These are phyloP conservation scores for Crocidura indochinensis DNA, from an alignment of 2,797 vertebrate genomes.

Conservation along the genomic window DNA sequence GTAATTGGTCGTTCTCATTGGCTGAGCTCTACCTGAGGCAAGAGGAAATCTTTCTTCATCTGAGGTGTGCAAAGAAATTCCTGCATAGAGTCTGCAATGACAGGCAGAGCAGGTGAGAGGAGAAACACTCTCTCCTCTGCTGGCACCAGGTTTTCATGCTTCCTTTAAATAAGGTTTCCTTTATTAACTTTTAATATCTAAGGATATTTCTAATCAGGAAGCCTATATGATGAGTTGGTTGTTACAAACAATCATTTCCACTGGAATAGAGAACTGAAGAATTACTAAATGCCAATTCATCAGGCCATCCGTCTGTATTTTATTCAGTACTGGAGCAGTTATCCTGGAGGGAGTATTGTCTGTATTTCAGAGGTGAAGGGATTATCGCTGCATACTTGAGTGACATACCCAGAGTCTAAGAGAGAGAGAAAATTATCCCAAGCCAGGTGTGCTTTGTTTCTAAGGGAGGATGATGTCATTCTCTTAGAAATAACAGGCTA, in stretches of 20 bases:
- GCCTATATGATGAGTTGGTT: not conserved
- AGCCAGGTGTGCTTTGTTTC: not conserved
- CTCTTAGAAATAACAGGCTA: conserved; percentile 12
- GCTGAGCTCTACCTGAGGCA: not conserved
- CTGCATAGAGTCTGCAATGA: not conserved
- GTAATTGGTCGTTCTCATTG: not conserved
- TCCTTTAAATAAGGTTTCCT: not conserved
- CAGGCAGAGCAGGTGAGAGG: not conserved
- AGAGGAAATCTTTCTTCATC: not conserved
- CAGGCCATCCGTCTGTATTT: not conserved
- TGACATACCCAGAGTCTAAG: not conserved
- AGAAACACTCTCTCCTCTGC: not conserved
- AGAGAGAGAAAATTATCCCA: conserved; percentile 37
- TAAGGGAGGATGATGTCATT: not conserved
- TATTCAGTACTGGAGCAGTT: conserved; percentile 3
- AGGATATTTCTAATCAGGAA: not conserved
- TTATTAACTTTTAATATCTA: not conserved
- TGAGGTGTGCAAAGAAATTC: not conserved
- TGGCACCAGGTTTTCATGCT: not conserved
- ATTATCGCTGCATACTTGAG: not conserved
- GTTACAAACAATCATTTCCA: not conserved
- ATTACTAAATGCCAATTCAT: not conserved
- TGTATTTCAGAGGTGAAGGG: not conserved
- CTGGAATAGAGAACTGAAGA: not conserved
- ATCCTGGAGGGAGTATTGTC: not conserved